Evolutionary conservation across 2,113 vertebrate species (phyloP).

Genomic region (Solea solea): DNA sequence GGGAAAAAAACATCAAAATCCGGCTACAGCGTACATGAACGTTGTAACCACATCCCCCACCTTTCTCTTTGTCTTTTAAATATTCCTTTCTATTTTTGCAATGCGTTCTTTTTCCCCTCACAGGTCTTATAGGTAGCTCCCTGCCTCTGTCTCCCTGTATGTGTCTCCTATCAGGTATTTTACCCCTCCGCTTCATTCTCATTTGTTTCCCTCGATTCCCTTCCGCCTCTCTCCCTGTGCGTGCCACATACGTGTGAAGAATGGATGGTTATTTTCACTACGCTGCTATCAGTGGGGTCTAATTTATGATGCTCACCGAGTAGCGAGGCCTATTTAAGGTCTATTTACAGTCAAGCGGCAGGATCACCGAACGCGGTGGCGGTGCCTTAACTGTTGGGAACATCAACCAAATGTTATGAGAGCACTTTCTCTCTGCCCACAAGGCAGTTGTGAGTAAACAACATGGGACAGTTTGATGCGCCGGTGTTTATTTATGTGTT

Average conservation of each 20-base stretch:
- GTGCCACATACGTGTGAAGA: constrained; percentile 32
- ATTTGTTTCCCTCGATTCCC: constrained; percentile 3
- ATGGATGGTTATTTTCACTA: constrained; percentile 51
- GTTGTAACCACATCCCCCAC: constrained; percentile 39
- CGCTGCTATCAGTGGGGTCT: constrained; percentile 46
- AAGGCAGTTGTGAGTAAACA: constrained; percentile 8
- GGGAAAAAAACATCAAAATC: constrained; percentile 55
- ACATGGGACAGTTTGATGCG: constrained; percentile 1
- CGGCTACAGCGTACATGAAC: constrained; percentile 21
- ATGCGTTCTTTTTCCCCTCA: constrained; percentile 15
- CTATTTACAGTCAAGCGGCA: constrained; percentile 60
- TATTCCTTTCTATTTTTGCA: constrained; percentile 11
- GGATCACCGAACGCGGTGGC: constrained; percentile 34
- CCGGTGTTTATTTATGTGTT: constrained; percentile 1
- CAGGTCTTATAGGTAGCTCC: constrained; percentile 45
- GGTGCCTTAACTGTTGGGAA: constrained; percentile 41
- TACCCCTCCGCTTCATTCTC: constrained; percentile 17
- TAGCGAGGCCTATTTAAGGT: constrained; percentile 60
- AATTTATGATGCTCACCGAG: constrained; percentile 50
- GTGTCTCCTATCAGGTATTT: constrained; percentile 21
- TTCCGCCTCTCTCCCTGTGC: constrained; percentile 1
- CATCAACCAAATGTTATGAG: constrained; percentile 35
- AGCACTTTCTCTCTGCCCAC: background rate
- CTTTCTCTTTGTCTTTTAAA: constrained; percentile 24
- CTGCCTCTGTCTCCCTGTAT: constrained; percentile 15